Evolutionary conservation across 2,113 vertebrate genomes (phyloP), one percentile per base, ranked within the genome.

Genomic region (Rostratula benghalensis): DNA sequence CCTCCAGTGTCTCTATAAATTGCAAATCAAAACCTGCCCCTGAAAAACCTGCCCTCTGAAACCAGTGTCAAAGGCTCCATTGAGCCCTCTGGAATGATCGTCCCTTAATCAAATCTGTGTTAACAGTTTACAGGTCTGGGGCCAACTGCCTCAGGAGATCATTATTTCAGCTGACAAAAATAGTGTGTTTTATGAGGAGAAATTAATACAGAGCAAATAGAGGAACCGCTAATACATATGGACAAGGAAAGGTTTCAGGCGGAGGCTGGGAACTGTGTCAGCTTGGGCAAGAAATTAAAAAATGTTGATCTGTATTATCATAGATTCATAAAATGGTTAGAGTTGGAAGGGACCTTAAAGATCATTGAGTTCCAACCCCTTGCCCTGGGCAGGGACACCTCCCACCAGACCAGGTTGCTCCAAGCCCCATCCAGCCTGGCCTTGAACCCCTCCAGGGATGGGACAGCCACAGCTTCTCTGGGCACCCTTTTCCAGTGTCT

Each of bases 21-120:
- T 15, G 18, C n/a, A 89, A 82, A 92, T 83, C 56, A 77, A 93
- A 92, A 56, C 45, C 59, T 80, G 74, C 7, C 37, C 25, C 45
- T 82, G 77, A 60, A 94, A 96, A 96, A 78, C 35, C 50, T 65
- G 50, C 30, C 50, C 50, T 45, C 45, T 91, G 87, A 70, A 95
- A 96, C 35, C 37, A 11, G 18, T 54, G 73, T 90, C 68, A 92
- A 80, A 89, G 35, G 35, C 51, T 89, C 76, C 41, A 35, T 28
- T 69, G 68, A 89, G 61, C 24, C 53, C 41, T 60, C 22, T 71
- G 6, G 31, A 77, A 90, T 39, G 45, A 67, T 53, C 0, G 1
- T 57, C 25, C 30, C 41, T 89, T 85, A 77, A 83, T 91, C 35
- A 94, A 90, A 87, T 90, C 70, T 56, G 30, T 67, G 33, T 79